phyloP scores from a whole-genome alignment of 2,888 invertebrate genomes.

The Pyrgus malvae region DNA sequence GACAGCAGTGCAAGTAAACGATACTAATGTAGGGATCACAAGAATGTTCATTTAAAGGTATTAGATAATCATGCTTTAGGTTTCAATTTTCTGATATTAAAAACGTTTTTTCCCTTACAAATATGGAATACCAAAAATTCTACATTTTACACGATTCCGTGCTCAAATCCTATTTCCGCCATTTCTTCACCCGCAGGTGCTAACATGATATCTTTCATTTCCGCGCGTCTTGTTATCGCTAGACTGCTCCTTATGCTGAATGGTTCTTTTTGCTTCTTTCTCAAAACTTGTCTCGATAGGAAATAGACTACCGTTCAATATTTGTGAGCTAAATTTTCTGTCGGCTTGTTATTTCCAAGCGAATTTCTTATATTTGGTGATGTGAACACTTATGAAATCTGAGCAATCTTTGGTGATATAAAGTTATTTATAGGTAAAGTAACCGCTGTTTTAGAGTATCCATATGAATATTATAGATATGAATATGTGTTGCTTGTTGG shows the following conservation, averaged over 20 bases:
- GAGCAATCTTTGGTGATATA: no score
- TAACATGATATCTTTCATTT: slow-evolving; percentile 34
- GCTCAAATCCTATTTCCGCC: slow-evolving; percentile 24
- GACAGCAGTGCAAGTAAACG: no score
- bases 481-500: no score
- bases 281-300: slow-evolving; percentile 19
- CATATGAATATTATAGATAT: no score
- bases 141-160: slow-evolving; percentile 11
- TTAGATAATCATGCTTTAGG: no score
- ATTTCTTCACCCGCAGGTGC: slow-evolving; percentile 27
- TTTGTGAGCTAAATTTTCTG: slow-evolving; percentile 14
- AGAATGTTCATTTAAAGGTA: no score
- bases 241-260: slow-evolving; percentile 23
- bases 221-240: slow-evolving; percentile 28
- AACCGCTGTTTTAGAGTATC: no score
- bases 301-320: slow-evolving; percentile 24
- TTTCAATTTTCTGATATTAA: no score
- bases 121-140: no score
- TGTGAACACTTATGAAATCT: neutral
- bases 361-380: slow-evolving; percentile 4
- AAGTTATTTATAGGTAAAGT: no score
- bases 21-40: no score
- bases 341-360: neutral
- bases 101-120: no score
- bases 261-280: slow-evolving; percentile 24